Base-by-base conservation (phyloP, 1,140 invertebrate species). In the Lamellibrachia luymesi region DNA sequence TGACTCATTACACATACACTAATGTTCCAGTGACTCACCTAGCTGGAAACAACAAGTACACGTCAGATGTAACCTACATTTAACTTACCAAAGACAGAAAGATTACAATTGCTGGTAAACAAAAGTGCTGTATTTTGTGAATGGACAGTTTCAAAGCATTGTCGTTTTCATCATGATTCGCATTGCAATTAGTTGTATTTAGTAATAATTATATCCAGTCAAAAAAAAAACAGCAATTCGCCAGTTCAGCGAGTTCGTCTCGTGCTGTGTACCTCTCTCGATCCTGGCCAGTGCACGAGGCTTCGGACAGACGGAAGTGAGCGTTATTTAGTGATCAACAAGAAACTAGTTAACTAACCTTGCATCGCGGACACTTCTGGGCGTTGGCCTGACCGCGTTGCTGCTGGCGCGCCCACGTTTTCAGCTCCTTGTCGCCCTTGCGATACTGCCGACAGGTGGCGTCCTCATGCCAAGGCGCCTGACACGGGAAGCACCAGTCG, bases 331-430 rank as follows among this genome's bases (percentile, higher is more conserved):
- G 8, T 91, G 10, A 91, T 4, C 64, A 17, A 4, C 64, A 80
- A 22, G 51, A 6, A n/a, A 90, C 38, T 64, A 27, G 56, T n/a
- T 51, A 10, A 17, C 90, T 94, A 95, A 97, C 96, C 95, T 96
- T 96, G 94, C 96, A 97, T 92, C 96, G 96, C 0, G 96, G 96
- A 94, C 96, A 97, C 93, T 94, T 95, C 92, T 96, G 96, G 25
- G 96, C 96, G 95, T 97, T 97, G 25, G 94, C 92, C 93, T 96
- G 95, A 17, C 96, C 96, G 92, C 95, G 95, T 92, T 95, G 95
- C 7, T 94, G 93, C 93, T 96, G 95, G 90, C 95, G 94, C 10
- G 96, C 96, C 96, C 96, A 97, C 50, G 93, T 94, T 93, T 96
- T 96, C 8, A 97, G 94, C 90, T 97, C 94, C 13, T 95, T 95